These are phyloP conservation scores for Pseudeuparius sepicola DNA, from an alignment of 2,888 invertebrate species.

Conservation along the genomic window DNA sequence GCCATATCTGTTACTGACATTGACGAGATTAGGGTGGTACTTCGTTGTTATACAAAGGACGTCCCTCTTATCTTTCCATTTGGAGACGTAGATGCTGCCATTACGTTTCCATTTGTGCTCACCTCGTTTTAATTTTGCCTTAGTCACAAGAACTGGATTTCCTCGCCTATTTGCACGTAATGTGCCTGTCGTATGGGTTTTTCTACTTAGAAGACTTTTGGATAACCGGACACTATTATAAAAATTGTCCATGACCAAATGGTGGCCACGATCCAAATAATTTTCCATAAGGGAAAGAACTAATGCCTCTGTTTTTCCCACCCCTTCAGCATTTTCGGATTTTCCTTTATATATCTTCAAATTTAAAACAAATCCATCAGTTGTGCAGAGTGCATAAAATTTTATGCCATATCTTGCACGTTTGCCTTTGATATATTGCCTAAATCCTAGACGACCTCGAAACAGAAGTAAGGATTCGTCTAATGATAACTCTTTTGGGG, in stretches of 20 bases:
- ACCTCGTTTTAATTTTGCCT: conserved; percentile 14
- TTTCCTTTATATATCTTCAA: conserved; percentile 23
- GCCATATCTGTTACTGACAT: conserved; percentile 16
- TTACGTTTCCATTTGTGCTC: conserved; percentile 15
- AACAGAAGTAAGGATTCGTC: conserved; percentile 22
- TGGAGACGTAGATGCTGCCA: conserved; percentile 18
- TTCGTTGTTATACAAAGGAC: conserved; percentile 21
- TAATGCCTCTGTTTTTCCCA: conserved; percentile 7
- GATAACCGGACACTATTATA: conserved; percentile 17
- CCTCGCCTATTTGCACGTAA: conserved; percentile 14
- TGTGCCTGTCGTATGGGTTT: conserved; percentile 18
- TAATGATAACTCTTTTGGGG: conserved; percentile 19
- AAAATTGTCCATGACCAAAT: conserved; percentile 11
- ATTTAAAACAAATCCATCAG: conserved; percentile 24
- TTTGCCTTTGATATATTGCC: conserved; percentile 23
- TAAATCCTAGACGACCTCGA: conserved; percentile 21
- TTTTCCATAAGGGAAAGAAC: conserved; percentile 5
- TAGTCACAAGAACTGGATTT: conserved; percentile 15
- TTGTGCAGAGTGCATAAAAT: conserved; percentile 23
- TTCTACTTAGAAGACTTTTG: conserved; percentile 13
- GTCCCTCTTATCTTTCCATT: conserved; percentile 22
- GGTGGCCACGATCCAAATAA: conserved; percentile 7
- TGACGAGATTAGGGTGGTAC: conserved; percentile 19
- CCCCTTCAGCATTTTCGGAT: conserved; percentile 11
- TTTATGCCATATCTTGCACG: conserved; percentile 25